Evolutionary conservation across 2,797 vertebrate genomes (phyloP), one percentile per base, ranked within the genome.

Genomic region (Sebastes matsubarae): DNA sequence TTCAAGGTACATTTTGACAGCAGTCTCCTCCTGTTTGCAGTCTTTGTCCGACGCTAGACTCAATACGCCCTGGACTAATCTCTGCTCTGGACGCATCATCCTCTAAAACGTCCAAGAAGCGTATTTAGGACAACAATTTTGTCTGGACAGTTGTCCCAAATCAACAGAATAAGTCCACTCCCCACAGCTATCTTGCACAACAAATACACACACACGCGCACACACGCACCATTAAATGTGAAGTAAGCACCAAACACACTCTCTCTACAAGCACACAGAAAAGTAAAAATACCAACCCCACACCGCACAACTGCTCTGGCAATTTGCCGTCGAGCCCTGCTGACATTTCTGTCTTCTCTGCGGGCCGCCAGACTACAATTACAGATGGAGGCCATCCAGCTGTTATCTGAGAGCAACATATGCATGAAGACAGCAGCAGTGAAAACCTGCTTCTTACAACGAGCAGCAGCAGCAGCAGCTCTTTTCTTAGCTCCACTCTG

Each of bases 401-500:
- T 70, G 64, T 89, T 80, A 86, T 90, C 88, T 87, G 78, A 89
- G 84, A 73, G 68, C 11, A 77, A 75, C 72, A 67, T 60, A 59
- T 79, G 81, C 80, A 84, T 24, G 55, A 66, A 79, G 84, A 84
- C 67, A 66, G 46, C 73, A 29, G 72, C 75, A 74, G 81, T 13
- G 75, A 81, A 80, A 79, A 80, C 77, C 72, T 65, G 72, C 60
- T 72, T 68, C 64, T 27, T 65, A 50, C 38, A 38, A 4, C 1
- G 14, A 77, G 74, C 60, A 29, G 38, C 38, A 42, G 11, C 38
- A 42, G 11, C 36, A 36, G 64, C 68, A 10, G 61, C 82, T 79
- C 69, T 67, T 63, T 2, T 50, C 72, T 59, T 18, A 16, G 59
- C 12, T 64, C 24, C 14, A 2, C 76, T 65, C 61, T 57, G 68